phyloP scores from a whole-genome alignment of 2,797 vertebrate genomes.

The Poecilia velifera region DNA sequence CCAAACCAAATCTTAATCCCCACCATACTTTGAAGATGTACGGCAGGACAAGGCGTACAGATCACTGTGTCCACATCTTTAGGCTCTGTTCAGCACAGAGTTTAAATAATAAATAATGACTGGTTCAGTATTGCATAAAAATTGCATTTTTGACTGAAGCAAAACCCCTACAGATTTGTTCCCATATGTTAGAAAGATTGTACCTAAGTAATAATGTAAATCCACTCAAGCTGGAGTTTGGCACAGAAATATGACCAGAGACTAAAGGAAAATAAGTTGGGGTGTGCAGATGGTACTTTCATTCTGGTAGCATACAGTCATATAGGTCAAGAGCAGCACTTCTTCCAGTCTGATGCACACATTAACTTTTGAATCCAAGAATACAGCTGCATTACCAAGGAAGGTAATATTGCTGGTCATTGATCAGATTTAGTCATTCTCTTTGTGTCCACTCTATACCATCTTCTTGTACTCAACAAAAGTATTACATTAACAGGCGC shows the following conservation, averaged over 20 bases:
- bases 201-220: neutral
- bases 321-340: constrained; percentile 8
- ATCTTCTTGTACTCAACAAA: neutral
- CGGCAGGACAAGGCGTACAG: neutral
- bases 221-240: neutral
- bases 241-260: neutral
- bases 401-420: constrained; percentile 27
- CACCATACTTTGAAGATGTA: constrained; percentile 7
- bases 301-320: neutral
- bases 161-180: neutral
- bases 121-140: neutral
- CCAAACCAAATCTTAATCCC: constrained; percentile 4
- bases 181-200: neutral
- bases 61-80: constrained; percentile 3
- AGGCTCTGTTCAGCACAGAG: neutral
- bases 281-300: neutral
- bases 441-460: neutral
- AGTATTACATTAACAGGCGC: constrained; percentile 22
- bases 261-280: neutral
- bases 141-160: neutral
- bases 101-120: constrained; percentile 2
- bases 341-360: constrained; percentile 10
- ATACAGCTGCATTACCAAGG: constrained; percentile 40
- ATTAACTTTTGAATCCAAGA: constrained; percentile 11
- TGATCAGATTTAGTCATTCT: constrained; percentile 21